Percentiles rank a stretch among this genome's conserved stretches.
Evolutionary conservation across 2,113 vertebrate species (phyloP).

Genomic region (Corythoichthys intestinalis): DNA sequence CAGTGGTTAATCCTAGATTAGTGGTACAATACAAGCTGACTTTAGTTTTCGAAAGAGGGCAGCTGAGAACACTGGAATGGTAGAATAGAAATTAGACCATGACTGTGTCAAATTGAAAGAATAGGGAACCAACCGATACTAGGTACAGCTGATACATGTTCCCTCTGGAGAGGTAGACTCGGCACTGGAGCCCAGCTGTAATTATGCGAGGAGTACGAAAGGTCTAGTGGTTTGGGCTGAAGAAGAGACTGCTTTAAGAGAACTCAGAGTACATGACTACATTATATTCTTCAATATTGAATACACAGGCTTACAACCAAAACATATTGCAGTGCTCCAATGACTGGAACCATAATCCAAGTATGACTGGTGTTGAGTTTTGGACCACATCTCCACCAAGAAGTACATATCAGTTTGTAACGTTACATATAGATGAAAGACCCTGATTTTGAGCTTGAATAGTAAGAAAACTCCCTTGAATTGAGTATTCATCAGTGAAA

Average conservation of each 20-base stretch:
- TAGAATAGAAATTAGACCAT: conserved; percentile 8
- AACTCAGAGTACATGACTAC: not conserved
- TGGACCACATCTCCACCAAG: not conserved
- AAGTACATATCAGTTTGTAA: not conserved
- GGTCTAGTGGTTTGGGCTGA: not conserved
- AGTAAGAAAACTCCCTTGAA: too few relatives aligned
- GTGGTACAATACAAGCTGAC: conserved; percentile 12
- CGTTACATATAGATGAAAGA: not conserved
- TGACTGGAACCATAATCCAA: not conserved
- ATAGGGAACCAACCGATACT: not conserved
- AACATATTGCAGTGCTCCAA: not conserved
- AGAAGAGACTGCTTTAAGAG: not conserved
- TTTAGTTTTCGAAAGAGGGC: not conserved
- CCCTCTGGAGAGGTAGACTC: conserved; percentile 2
- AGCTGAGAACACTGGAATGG: not conserved
- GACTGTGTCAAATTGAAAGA: not conserved
- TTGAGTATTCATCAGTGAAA: too few relatives aligned
- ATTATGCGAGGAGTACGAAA: not conserved
- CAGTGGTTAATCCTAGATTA: conserved; percentile 11
- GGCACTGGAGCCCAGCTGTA: not conserved
- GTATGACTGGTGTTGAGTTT: not conserved
- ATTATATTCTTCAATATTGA: not conserved
- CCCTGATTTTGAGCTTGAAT: not conserved
- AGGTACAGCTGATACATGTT: not conserved
- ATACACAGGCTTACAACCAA: not conserved